Percentiles rank a stretch among this genome's conserved stretches.
phyloP scores from a whole-genome alignment of 2,113 vertebrate genomes.

The Cryptotis parvus region DNA sequence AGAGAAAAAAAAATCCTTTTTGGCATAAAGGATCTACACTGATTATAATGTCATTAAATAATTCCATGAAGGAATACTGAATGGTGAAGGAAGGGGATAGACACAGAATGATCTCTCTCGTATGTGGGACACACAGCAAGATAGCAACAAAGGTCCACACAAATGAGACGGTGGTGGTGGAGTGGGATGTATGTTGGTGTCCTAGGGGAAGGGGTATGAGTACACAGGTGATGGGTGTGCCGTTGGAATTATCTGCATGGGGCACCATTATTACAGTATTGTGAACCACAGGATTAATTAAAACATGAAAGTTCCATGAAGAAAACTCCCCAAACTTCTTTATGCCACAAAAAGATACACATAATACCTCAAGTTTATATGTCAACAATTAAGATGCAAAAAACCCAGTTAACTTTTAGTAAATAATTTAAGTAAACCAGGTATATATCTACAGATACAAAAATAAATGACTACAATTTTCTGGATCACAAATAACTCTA shows the following conservation, averaged over 20 bases:
- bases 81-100: too few relatives aligned
- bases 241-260: too few relatives aligned
- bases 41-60: constrained; percentile 45
- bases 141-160: too few relatives aligned
- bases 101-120: too few relatives aligned
- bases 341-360: not conserved
- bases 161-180: too few relatives aligned
- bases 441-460: constrained; percentile 3
- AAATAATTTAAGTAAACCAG: constrained; percentile 36
- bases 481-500: constrained; percentile 28
- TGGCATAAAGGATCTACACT: constrained; percentile 14
- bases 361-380: not conserved
- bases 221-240: too few relatives aligned
- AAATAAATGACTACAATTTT: constrained; percentile 49
- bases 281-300: too few relatives aligned
- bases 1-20: constrained; percentile 34
- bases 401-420: constrained; percentile 8
- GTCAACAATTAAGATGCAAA: constrained; percentile 50
- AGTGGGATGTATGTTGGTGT: too few relatives aligned
- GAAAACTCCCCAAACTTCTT: constrained; percentile 28
- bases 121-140: too few relatives aligned
- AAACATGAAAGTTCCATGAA: not conserved
- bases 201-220: too few relatives aligned
- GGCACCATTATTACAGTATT: too few relatives aligned
- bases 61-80: constrained; percentile 13